A percentile compares a stretch with the other conserved stretches of the same genome.
These are phyloP conservation scores for Apostichopus japonicus DNA, from an alignment of 35 echinoderm and acorn worm genomes.

Conservation along the genomic window DNA sequence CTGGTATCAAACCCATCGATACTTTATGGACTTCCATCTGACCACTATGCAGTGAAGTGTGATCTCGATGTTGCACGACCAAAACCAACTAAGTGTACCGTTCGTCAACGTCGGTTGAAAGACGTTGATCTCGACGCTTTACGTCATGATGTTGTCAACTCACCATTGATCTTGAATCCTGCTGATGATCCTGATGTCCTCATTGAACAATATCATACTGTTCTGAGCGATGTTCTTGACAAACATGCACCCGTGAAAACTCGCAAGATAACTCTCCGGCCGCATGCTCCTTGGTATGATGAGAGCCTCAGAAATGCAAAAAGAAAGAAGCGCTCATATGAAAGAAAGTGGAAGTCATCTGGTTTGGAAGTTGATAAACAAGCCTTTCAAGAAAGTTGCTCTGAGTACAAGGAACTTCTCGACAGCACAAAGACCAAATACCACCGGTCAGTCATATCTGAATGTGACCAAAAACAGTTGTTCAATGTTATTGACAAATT, in stretches of 20 bases:
- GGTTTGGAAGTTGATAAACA: slow-evolving; percentile 66
- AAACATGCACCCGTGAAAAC: slow-evolving; percentile 48
- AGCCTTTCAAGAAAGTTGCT: slow-evolving; percentile 50
- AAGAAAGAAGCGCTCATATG: slow-evolving; percentile 29
- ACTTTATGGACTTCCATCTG: slow-evolving; percentile 53
- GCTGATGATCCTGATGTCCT: slow-evolving; percentile 30
- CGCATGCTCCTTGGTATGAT: slow-evolving; percentile 63
- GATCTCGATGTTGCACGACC: slow-evolving; percentile 15
- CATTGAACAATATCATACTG: slow-evolving; percentile 54
- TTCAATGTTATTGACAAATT: slow-evolving; percentile 5
- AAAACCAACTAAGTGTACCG: slow-evolving; percentile 31
- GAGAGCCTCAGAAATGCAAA: slow-evolving; percentile 51
- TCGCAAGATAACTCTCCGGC: slow-evolving; percentile 55
- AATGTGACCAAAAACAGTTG: slow-evolving; percentile 57
- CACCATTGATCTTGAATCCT: background rate
- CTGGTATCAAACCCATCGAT: background rate
- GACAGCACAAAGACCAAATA: slow-evolving; percentile 51
- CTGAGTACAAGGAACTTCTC: slow-evolving; percentile 46
- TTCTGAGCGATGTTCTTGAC: slow-evolving; percentile 44
- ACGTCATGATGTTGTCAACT: slow-evolving; percentile 26
- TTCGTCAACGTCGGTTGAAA: slow-evolving; percentile 40
- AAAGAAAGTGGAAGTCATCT: slow-evolving; percentile 62
- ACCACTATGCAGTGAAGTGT: slow-evolving; percentile 53
- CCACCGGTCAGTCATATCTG: slow-evolving; percentile 48
- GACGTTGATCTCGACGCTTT: slow-evolving; percentile 55